Conservation (phyloP, 2,888 invertebrate genomes). For the Slavum lentiscoides region DNA sequence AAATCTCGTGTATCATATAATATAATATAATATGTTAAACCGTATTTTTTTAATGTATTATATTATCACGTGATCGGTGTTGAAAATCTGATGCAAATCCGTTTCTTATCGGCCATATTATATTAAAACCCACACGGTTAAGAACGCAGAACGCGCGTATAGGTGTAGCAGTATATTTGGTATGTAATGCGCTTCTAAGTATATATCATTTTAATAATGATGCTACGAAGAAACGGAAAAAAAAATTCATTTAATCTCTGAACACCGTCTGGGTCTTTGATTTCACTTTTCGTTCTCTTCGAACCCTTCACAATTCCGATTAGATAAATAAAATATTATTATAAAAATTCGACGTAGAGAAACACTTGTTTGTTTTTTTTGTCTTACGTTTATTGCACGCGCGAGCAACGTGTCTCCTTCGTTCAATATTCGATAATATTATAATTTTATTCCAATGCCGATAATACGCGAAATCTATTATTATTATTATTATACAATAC, state of each 20-base stretch:
- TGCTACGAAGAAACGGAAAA: not conserved
- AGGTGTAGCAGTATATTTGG: not conserved
- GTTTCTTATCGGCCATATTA: constrained; percentile 11
- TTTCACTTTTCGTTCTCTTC: not conserved
- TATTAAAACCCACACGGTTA: not conserved
- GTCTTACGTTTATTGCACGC: not conserved
- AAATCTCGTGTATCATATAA: not conserved
- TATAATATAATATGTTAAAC: not conserved
- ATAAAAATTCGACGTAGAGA: not conserved
- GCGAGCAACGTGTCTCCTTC: no score
- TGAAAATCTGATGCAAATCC: constrained; percentile 1
- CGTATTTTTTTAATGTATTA: not conserved
- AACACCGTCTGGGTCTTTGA: not conserved
- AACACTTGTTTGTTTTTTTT: not conserved
- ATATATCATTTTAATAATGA: not conserved
- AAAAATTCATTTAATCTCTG: not conserved
- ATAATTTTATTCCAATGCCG: not conserved
- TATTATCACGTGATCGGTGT: constrained; percentile 18
- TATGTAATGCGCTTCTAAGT: not conserved
- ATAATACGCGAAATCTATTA: not conserved
- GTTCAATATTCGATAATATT: not conserved
- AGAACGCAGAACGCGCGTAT: no score
- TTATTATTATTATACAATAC: no score
- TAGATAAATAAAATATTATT: not conserved
- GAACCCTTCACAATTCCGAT: not conserved